Conservation (phyloP, 2,113 vertebrate genomes). For the Numida meleagris region DNA sequence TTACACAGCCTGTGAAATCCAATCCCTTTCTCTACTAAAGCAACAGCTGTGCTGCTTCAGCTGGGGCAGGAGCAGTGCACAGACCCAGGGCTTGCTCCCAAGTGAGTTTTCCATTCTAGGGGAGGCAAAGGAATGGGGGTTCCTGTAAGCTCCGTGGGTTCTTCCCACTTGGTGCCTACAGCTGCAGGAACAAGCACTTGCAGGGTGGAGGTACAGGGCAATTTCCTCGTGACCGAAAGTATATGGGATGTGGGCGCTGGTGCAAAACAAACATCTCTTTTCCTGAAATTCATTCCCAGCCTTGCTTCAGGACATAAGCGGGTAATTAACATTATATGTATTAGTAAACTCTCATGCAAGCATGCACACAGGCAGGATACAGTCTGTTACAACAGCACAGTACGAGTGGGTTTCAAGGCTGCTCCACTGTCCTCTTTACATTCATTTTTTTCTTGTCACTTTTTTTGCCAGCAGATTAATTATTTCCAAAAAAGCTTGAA, state of each 20-base stretch:
- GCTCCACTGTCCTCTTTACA: neutral
- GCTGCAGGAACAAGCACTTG: neutral
- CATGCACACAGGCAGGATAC: neutral
- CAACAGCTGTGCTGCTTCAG: slow-evolving; percentile 70
- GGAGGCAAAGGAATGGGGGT: neutral
- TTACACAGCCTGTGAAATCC: slow-evolving; percentile 58
- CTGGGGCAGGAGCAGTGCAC: neutral
- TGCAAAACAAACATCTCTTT: slow-evolving; percentile 66
- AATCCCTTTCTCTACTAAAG: slow-evolving; percentile 37
- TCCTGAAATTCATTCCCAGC: slow-evolving; percentile 67
- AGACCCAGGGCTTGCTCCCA: neutral
- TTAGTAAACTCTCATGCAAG: neutral
- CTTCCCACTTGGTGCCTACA: neutral
- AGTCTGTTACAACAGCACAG: neutral
- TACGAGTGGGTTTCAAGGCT: neutral
- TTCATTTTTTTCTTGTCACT: neutral
- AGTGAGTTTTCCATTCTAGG: neutral
- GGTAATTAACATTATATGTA: neutral
- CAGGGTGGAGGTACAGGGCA: slow-evolving; percentile 59
- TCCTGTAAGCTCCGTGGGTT: neutral
- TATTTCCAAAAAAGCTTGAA: neutral
- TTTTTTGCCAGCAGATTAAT: neutral
- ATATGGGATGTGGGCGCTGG: slow-evolving; percentile 11
- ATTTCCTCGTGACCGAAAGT: slow-evolving; percentile 28
- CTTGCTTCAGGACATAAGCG: slow-evolving; percentile 29